These are phyloP conservation scores for Tympanoctomys barrerae DNA, from an alignment of 2,797 vertebrate genomes.

Conservation along the genomic window DNA sequence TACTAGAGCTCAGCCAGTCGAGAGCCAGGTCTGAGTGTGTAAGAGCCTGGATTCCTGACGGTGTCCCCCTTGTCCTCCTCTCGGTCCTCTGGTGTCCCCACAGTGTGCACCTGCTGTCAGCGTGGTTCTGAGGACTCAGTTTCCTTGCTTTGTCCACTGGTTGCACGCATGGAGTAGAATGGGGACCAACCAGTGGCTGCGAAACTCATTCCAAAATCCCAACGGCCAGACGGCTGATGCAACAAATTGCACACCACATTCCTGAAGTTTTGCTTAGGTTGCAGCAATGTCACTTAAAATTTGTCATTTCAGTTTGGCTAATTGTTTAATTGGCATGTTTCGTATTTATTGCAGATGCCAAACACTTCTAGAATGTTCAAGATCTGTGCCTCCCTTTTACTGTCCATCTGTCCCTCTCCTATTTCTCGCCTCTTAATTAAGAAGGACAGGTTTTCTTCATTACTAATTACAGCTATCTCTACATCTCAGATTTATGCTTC, in stretches of 20 bases:
- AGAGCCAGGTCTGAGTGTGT: not conserved
- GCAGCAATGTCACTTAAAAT: slow-evolving; percentile 37
- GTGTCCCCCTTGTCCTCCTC: not conserved
- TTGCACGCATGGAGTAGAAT: not conserved
- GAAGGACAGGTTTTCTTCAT: not conserved
- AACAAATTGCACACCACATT: slow-evolving; percentile 32
- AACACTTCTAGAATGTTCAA: slow-evolving; percentile 42
- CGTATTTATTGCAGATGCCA: slow-evolving; percentile 47
- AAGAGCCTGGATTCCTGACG: not conserved
- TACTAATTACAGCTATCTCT: not conserved
- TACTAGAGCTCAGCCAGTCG: not conserved
- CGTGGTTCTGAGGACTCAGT: not conserved
- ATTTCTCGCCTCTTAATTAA: not conserved
- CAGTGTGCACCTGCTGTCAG: not conserved
- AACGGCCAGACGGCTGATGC: not conserved
- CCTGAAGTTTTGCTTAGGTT: slow-evolving; percentile 40
- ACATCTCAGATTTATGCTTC: not conserved
- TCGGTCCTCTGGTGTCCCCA: not conserved
- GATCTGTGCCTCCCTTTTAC: not conserved
- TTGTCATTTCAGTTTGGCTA: slow-evolving; percentile 41
- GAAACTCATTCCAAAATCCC: slow-evolving; percentile 44
- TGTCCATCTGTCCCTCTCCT: not conserved
- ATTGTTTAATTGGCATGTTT: slow-evolving; percentile 61
- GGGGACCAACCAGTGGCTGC: not conserved
- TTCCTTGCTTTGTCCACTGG: not conserved